Conservation (phyloP, 2,113 vertebrate species). For the Nothobranchius kuhntae region DNA sequence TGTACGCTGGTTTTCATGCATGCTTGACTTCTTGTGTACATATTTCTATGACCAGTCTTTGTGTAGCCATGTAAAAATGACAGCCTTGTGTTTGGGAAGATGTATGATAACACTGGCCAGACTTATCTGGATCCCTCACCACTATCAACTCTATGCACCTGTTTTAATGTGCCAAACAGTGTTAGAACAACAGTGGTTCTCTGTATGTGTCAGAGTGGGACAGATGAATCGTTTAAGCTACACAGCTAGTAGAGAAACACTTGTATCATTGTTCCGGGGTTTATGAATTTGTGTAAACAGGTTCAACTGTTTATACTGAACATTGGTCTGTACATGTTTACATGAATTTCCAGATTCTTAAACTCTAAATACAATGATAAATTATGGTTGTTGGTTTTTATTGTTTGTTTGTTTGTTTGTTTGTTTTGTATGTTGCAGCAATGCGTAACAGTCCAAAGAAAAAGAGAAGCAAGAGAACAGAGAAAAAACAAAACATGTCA, state of each 20-base stretch:
- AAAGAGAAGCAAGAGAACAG: no score
- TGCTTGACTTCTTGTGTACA: constrained; percentile 31
- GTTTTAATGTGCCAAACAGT: constrained; percentile 63
- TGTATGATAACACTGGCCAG: constrained; percentile 48
- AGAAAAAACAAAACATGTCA: no score
- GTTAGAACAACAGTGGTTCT: constrained; percentile 53
- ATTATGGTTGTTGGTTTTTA: no score
- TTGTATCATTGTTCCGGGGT: constrained; percentile 63
- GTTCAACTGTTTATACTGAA: constrained; percentile 3
- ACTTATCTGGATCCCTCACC: constrained; percentile 65
- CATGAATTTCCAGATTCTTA: no score
- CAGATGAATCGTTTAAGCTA: constrained; percentile 59
- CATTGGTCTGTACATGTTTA: neutral
- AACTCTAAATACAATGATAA: no score
- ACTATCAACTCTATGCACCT: constrained; percentile 64
- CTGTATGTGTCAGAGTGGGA: constrained; percentile 42
- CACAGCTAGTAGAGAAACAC: constrained; percentile 52
- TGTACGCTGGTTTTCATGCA: constrained; percentile 17
- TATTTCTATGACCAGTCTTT: constrained; percentile 25
- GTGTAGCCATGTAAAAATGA: constrained; percentile 31
- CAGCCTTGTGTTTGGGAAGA: constrained; percentile 57
- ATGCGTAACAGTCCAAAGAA: no score
- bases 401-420: no score
- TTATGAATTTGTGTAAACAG: constrained; percentile 19
- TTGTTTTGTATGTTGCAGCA: no score